Evolutionary conservation across 2,797 vertebrate species (phyloP).

Genomic region (Lagocephalus sceleratus): DNA sequence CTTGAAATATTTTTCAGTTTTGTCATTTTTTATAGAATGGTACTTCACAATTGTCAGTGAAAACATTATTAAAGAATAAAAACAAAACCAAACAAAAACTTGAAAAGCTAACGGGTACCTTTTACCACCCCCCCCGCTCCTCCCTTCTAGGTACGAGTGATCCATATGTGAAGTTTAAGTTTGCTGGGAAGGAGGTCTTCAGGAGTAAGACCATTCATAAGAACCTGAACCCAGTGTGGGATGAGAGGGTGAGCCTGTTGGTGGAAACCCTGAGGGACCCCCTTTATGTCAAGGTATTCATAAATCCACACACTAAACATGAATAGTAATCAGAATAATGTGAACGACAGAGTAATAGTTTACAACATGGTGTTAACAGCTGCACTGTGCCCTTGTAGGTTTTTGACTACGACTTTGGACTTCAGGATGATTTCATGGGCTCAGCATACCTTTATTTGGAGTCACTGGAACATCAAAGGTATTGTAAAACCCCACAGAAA

Average conservation of each 20-base stretch:
- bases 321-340: neutral
- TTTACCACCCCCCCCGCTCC: neutral
- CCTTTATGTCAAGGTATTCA: slow-evolving; percentile 87
- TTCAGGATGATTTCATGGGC: slow-evolving; percentile 98
- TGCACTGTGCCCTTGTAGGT: slow-evolving; percentile 53
- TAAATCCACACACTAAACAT: neutral
- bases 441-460: slow-evolving; percentile 88
- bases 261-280: slow-evolving; percentile 85
- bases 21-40: too few species aligned
- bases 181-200: slow-evolving; percentile 91
- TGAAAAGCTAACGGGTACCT: neutral
- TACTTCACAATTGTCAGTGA: neutral
- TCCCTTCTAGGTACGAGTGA: slow-evolving; percentile 85
- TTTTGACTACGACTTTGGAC: slow-evolving; percentile 97
- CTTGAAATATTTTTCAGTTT: too few species aligned
- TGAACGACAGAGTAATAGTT: neutral
- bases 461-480: slow-evolving; percentile 90
- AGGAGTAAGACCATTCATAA: slow-evolving; percentile 95
- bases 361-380: slow-evolving; percentile 5
- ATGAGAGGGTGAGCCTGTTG: slow-evolving; percentile 84
- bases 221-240: slow-evolving; percentile 95
- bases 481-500: too few species aligned
- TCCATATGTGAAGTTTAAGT: slow-evolving; percentile 96
- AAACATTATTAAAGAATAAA: neutral
- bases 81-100: neutral